Base-by-base conservation (phyloP, 64 coral and sea anemone genomes). In the Dendronephthya gigantea region DNA sequence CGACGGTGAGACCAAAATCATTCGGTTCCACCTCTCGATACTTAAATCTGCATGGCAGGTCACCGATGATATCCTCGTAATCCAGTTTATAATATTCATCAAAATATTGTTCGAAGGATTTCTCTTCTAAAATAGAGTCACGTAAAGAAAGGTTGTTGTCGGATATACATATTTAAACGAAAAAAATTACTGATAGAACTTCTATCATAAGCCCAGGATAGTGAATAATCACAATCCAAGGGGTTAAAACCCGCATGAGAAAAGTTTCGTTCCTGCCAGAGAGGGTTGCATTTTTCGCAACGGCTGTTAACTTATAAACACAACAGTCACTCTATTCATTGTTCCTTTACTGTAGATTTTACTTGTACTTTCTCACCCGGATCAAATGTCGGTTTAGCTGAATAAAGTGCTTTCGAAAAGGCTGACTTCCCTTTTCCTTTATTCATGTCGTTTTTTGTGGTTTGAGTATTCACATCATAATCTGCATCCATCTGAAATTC, bases 21-120 rank as follows among this genome's bases (percentile, higher is more conserved):
- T 98, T 98, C 14, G 92, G 89, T 75, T 90, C 69, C 23, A 98
- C 95, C 16, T 88, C 83, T 58, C 95, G 89, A 30, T 98, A 98
- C 45, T 98, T 91, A 49, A 93, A 98, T 49, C 95, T 68, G 79
- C 95, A 98, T n/a, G 95, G 95, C 50, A 98, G 51, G 40, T 98
- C 95, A 11, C 92, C 92, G 28, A 98, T 92, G 51, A 98, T 89
- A 35, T 98, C 95, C 48, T 98, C 95, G 39, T 93, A 98, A 92
- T 98, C 95, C 82, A 98, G 58, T 66, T 98, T 98, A 52, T 98
- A 98, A 59, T 98, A 98, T 38, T 98, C 92, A 40, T 98, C 95
- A 83, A 98, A 98, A 88, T 98, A 98, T 15, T 98, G 86, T 82
- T 98, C 92, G 87, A 98, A 98, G 0, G 95, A 91, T 83, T 98